Evolutionary conservation across 2,888 invertebrate genomes (phyloP).

Genomic region (Cordilura impudica): DNA sequence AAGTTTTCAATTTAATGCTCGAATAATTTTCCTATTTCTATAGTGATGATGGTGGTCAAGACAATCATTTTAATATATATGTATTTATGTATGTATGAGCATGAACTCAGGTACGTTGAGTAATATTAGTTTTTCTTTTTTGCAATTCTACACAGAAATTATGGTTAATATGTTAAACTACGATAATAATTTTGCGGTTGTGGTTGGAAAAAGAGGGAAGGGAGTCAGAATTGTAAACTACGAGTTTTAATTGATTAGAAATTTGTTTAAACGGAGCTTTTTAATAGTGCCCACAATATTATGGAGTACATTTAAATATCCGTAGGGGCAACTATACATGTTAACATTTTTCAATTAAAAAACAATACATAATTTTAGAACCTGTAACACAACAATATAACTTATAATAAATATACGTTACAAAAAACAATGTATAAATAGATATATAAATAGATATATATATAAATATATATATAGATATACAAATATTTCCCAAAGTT

Average conservation of each 20-base stretch:
- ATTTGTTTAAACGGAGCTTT: not conserved
- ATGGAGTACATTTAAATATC: no score
- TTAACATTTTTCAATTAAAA: no score
- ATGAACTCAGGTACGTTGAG: conserved; percentile 13
- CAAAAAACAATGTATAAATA: no score
- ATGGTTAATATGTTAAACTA: conserved; percentile 22
- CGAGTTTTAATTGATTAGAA: not conserved
- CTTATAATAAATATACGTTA: no score
- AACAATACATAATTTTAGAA: no score
- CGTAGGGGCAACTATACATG: no score
- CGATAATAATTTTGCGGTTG: conserved; percentile 29
- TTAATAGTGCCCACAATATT: no score
- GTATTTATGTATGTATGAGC: not conserved
- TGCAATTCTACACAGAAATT: conserved; percentile 15
- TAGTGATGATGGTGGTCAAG: conserved; percentile 39
- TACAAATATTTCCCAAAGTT: no score
- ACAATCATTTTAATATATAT: not conserved
- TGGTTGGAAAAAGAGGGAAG: not conserved
- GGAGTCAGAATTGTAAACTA: not conserved
- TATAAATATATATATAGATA: no score
- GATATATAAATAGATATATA: no score
- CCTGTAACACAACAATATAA: no score
- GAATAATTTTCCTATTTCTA: conserved; percentile 72
- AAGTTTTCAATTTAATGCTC: conserved; percentile 75
- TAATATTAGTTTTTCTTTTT: conserved; percentile 20